Percentiles rank a stretch among this genome's conserved stretches.
Conservation (phyloP, 2,888 invertebrate species). For the Periphyllus acericola region DNA sequence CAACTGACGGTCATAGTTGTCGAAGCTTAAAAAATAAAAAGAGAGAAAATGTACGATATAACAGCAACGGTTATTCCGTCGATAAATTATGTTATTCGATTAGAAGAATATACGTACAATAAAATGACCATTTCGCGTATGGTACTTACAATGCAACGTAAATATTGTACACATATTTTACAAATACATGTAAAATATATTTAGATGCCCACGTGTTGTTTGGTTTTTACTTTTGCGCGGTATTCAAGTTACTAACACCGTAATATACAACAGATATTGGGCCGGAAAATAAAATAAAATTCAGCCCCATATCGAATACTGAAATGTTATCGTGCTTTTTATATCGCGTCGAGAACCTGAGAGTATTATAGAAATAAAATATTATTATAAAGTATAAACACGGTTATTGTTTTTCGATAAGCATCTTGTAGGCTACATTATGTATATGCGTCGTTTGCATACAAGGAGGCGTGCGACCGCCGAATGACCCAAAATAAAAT, state of each 20-base stretch:
- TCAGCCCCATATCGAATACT: background rate
- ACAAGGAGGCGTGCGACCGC: background rate
- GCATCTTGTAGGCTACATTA: background rate
- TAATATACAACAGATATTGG: background rate
- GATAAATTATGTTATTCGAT: background rate
- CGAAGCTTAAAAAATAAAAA: no score
- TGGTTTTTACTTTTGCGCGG: background rate
- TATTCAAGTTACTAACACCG: background rate
- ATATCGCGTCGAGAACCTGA: background rate
- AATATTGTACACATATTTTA: background rate
- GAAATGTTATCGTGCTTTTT: background rate
- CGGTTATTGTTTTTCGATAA: constrained; percentile 1
- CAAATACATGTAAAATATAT: background rate
- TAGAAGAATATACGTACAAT: background rate
- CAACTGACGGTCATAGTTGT: no score
- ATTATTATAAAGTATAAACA: background rate
- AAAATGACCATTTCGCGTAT: background rate
- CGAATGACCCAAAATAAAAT: background rate
- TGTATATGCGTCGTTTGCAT: background rate
- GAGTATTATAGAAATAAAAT: background rate
- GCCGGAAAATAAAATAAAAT: background rate
- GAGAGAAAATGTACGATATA: background rate
- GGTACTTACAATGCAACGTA: background rate
- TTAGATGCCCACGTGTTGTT: background rate
- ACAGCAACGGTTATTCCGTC: background rate